Conservation (phyloP, 2,113 vertebrate genomes). For the Varanus komodoensis region DNA sequence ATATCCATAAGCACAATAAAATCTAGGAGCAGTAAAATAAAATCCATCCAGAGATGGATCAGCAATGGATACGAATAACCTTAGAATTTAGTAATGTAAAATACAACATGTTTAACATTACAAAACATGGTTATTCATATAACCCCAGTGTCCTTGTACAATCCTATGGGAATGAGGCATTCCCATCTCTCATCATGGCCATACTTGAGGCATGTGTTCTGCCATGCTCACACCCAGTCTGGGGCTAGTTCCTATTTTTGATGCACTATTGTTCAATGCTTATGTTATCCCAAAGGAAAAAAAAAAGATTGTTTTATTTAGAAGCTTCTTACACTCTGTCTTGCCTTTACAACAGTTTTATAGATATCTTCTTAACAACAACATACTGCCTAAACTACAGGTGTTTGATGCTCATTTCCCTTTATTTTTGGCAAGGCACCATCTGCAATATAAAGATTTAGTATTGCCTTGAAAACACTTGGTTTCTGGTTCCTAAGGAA, state of each 20-base stretch:
- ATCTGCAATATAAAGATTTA: background rate
- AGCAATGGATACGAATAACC: background rate
- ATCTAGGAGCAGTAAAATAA: background rate
- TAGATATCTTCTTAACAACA: slow-evolving; percentile 11
- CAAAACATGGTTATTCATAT: background rate
- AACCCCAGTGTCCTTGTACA: background rate
- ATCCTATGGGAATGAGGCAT: background rate
- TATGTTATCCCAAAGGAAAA: no score
- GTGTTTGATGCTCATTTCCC: slow-evolving; percentile 2
- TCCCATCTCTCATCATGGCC: background rate
- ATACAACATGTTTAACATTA: background rate
- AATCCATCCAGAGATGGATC: background rate
- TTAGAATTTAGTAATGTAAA: background rate
- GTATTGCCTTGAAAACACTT: slow-evolving; percentile 11
- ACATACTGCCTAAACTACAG: background rate
- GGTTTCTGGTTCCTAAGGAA: background rate
- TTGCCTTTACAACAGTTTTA: slow-evolving; percentile 25
- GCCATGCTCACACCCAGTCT: background rate
- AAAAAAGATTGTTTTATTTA: background rate
- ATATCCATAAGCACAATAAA: background rate
- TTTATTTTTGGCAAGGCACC: slow-evolving; percentile 12
- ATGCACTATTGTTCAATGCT: no score
- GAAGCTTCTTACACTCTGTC: slow-evolving; percentile 16
- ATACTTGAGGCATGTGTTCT: background rate
- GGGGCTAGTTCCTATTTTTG: no score